Evolutionary conservation across 2,797 vertebrate species (phyloP).

Genomic region (Hemibagrus guttatus): DNA sequence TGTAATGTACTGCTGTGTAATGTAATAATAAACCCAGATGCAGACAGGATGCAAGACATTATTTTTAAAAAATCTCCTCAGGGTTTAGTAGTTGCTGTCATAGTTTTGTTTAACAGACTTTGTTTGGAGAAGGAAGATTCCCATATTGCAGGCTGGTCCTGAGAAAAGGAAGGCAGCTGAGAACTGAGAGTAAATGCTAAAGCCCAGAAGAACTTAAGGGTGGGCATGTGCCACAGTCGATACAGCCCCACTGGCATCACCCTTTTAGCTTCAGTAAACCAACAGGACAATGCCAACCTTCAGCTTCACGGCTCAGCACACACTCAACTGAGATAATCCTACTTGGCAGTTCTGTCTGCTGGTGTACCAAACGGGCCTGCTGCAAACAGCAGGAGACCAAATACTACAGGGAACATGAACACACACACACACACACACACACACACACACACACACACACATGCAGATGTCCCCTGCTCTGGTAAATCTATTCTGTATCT

Average conservation of each 20-base stretch:
- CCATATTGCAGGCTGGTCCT: conserved; percentile 28
- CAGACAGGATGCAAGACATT: background rate
- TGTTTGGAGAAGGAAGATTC: background rate
- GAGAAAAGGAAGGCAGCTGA: conserved; percentile 49
- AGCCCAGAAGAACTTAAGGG: conserved; percentile 36
- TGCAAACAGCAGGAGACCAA: conserved; percentile 8
- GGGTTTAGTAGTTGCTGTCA: background rate
- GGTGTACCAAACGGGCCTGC: background rate
- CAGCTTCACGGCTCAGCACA: conserved; percentile 21
- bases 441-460: background rate
- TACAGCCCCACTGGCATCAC: conserved; percentile 32
- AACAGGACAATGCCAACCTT: conserved; percentile 33
- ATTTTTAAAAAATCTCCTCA: conserved; percentile 1
- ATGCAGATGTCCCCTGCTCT: conserved; percentile 3
- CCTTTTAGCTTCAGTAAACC: conserved; percentile 29
- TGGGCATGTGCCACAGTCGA: conserved; percentile 38
- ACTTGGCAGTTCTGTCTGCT: background rate
- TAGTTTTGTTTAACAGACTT: background rate
- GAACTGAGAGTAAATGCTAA: conserved; percentile 40
- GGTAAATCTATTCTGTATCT: background rate
- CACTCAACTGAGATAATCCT: background rate
- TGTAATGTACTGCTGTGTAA: background rate
- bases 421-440: too few species aligned
- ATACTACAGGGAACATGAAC: background rate
- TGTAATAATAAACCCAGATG: background rate